A percentile compares a stretch with the other conserved stretches of the same genome.
phyloP scores from a whole-genome alignment of 2,113 vertebrate species.

The Gadus macrocephalus region DNA sequence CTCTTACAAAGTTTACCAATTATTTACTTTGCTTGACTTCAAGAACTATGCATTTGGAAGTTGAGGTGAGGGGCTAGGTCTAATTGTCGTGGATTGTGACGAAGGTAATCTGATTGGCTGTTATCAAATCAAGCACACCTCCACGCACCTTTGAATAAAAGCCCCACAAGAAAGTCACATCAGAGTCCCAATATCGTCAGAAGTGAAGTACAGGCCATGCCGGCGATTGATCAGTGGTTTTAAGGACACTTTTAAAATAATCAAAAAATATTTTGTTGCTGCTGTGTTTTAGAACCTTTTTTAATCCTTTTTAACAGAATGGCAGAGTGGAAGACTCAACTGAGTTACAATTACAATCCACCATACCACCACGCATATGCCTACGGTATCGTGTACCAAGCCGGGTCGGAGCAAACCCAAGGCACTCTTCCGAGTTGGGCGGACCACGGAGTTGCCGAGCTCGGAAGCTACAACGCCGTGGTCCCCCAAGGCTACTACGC shows the following conservation, averaged over 20 bases:
- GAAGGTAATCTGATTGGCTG: no score
- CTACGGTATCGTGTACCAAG: constrained; percentile 60
- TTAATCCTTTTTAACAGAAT: constrained; percentile 30
- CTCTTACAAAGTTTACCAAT: no score
- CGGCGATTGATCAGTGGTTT: neutral
- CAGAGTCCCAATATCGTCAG: neutral
- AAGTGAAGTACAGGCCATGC: neutral
- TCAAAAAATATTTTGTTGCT: neutral
- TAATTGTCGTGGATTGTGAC: neutral
- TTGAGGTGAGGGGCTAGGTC: neutral
- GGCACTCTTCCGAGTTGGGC: constrained; percentile 42
- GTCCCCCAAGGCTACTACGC: constrained; percentile 41
- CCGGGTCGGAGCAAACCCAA: constrained; percentile 51
- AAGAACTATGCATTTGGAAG: no score
- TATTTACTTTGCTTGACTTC: no score
- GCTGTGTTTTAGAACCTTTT: neutral
- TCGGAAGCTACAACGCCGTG: constrained; percentile 38
- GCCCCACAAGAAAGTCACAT: no score
- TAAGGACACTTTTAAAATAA: neutral
- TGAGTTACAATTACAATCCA: constrained; percentile 61
- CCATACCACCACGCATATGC: constrained; percentile 63
- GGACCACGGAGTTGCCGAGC: constrained; percentile 24
- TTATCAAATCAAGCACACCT: no score
- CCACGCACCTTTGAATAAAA: no score
- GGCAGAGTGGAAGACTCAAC: constrained; percentile 70